Evolutionary conservation across 2,797 vertebrate species (phyloP), one percentile per base, ranked within the genome.

Genomic region (Tachyglossus aculeatus): DNA sequence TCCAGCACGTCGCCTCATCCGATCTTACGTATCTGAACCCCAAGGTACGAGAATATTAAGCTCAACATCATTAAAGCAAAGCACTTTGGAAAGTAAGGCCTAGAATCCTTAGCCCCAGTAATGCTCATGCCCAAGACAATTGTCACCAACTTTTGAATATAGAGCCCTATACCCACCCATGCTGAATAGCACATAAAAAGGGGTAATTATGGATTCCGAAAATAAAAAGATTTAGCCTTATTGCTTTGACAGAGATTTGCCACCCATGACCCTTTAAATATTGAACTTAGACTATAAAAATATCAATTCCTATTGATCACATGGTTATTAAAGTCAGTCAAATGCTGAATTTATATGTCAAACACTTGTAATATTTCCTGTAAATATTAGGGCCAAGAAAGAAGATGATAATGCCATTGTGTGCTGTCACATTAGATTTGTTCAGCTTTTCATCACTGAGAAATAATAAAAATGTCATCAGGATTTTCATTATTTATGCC

Each of bases 251-350:
- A 94, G 96, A 95, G 92, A 93, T 94, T 92, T 56, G 24, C 93
- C 92, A 93, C 84, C 88, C 74, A 65, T 95, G 93, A 93, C 93
- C 94, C 94, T 94, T 94, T 93, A 93, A 94, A 95, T 97, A 96
- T 98, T 96, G 94, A 96, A 94, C 94, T 93, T 94, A 91, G 92
- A 89, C 94, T 94, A 93, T 96, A 96, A 96, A 98, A 98, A 98
- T 97, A 98, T 94, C 96, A 96, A 94, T 91, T 95, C 94, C 91
- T 97, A 98, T 98, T 97, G 97, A 98, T 98, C 96, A 96, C 92
- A 88, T 93, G 91, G 94, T 96, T 98, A 98, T 98, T 97, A 97
- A 98, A 97, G 95, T 96, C 95, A 96, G 94, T 96, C 95, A 95
- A 93, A 95, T 96, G 92, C 92, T 94, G 91, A 92, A 95, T 97